Base-by-base conservation (phyloP, 2,888 invertebrate species). In the Branchipolynoe longqiensis region DNA sequence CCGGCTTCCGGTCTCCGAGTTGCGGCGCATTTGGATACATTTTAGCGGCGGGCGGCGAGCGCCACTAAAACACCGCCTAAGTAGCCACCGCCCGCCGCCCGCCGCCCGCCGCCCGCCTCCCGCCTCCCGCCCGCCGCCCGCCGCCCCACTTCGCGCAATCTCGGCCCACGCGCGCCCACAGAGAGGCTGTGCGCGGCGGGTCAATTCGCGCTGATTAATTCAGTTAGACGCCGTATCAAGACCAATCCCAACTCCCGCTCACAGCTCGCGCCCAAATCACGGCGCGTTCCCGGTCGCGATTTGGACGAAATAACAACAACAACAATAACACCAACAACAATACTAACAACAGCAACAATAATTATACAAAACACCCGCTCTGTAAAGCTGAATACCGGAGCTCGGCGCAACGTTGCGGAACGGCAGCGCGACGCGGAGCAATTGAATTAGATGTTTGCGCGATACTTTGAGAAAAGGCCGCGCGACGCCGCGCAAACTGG, bases 401-500 rank as follows among this genome's bases (percentile, higher is more conserved):
- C n/a, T n/a, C n/a, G n/a, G n/a, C n/a, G n/a, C n/a, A n/a, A n/a
- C n/a, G n/a, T n/a, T n/a, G n/a, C n/a, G n/a, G n/a, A n/a, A n/a
- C n/a, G 36, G 33, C 84, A 48, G 40, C 54, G n/a, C n/a, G n/a
- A n/a, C 64, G 69, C 31, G 69, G 38, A 33, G 64, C 73, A 84
- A 84, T 69, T 41, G 38, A 84, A 84, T 84, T 84, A 84, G 62
- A 62, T 84, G 84, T 84, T 84, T 84, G 84, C 69, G 41, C 73
- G 84, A 84, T 73, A 84, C 84, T 84, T 84, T 64, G 64, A 59
- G 62, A 62, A 84, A 84, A 84, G 69, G 73, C 31, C 48, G 31
- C 62, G 28, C 84, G 56, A 31, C 25, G 83, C 6, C 58, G 22
- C 14, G 82, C 36, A 22, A 18, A 22, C 28, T 56, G 25, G 36